Base-by-base conservation (phyloP, 2,113 vertebrate genomes). In the Clinocottus analis region DNA sequence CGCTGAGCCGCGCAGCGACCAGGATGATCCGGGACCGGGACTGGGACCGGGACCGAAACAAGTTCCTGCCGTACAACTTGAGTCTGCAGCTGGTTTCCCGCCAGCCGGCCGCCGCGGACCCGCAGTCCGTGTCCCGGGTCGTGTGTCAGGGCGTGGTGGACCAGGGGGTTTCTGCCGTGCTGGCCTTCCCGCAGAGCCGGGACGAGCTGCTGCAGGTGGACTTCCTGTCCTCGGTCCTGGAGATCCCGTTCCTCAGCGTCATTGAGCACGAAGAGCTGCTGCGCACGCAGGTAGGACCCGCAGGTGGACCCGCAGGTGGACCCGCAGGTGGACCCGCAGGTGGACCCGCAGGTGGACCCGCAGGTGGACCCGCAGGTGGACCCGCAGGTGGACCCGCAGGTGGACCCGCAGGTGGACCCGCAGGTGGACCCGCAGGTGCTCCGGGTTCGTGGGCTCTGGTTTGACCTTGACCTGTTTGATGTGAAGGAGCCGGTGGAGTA, bases 191-290 rank as follows among this genome's bases (percentile, higher is more conserved):
- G 21, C 96, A 96, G 82, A 96, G 89, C 85, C 94, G 94, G 16
- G 94, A 95, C 29, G 96, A 97, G 92, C 92, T 97, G 75, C 94
- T 96, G 65, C 96, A 97, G 91, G 87, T 97, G 94, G 96, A 97
- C 65, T 94, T 98, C 89, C 87, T 97, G 92, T 94, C 96, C 41
- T 93, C 95, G 17, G 94, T 94, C 82, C 85, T 97, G 84, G 93
- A 95, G 90, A 94, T 97, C 83, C 97, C 97, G 3, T 93, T 97
- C 92, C 79, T 97, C 87, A 97, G 97, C 91, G 85, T 97, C 87
- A 83, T 95, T 23, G 96, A 96, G 69, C 84, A 91, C 72, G 95
- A 85, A 85, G 92, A 96, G 79, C 94, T 96, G 49, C 94, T 96
- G 55, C 89, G 87, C 59, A 92, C 91, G 17, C 94, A 96, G 96